Conservation (phyloP, 2,888 invertebrate genomes). For the Sialis fuliginosa region DNA sequence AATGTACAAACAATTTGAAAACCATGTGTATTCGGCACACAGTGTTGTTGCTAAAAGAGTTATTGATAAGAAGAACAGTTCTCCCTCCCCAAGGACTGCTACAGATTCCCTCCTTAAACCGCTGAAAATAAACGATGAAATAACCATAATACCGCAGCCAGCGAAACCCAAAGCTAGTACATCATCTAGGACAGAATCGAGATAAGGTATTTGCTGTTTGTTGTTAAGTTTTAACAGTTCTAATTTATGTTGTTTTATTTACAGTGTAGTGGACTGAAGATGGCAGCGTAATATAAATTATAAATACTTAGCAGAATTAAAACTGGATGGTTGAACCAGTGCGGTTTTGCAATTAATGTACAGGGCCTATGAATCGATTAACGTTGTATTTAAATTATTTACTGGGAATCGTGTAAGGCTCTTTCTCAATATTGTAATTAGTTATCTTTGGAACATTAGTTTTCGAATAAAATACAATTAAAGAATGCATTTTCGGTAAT, state of each 20-base stretch:
- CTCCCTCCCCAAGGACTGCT: slow-evolving; percentile 21
- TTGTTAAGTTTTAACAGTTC: background rate
- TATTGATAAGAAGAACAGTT: slow-evolving; percentile 53
- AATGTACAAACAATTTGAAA: slow-evolving; percentile 90
- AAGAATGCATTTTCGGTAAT: slow-evolving; percentile 10
- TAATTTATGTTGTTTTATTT: too few relatives aligned
- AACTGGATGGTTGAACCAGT: too few relatives aligned
- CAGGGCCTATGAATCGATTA: too few relatives aligned
- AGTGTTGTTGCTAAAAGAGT: slow-evolving; percentile 77
- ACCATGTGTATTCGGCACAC: slow-evolving; percentile 85
- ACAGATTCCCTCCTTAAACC: slow-evolving; percentile 57
- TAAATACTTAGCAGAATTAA: too few relatives aligned
- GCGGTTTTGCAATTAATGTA: too few relatives aligned
- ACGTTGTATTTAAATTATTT: too few relatives aligned
- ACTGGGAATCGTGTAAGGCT: background rate
- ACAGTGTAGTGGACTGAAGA: too few relatives aligned
- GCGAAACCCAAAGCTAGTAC: slow-evolving; percentile 24
- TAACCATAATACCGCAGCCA: slow-evolving; percentile 77
- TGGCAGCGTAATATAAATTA: too few relatives aligned
- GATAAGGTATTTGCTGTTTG: background rate
- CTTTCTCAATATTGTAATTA: slow-evolving; percentile 2
- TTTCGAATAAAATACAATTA: slow-evolving; percentile 3
- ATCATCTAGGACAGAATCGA: slow-evolving; percentile 1
- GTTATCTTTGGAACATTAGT: slow-evolving; percentile 3
- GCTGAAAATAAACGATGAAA: slow-evolving; percentile 74